A percentile compares a stretch with the other conserved stretches of the same genome.
phyloP scores from a whole-genome alignment of 2,888 invertebrate species.

The Drosophila koepferae region DNA sequence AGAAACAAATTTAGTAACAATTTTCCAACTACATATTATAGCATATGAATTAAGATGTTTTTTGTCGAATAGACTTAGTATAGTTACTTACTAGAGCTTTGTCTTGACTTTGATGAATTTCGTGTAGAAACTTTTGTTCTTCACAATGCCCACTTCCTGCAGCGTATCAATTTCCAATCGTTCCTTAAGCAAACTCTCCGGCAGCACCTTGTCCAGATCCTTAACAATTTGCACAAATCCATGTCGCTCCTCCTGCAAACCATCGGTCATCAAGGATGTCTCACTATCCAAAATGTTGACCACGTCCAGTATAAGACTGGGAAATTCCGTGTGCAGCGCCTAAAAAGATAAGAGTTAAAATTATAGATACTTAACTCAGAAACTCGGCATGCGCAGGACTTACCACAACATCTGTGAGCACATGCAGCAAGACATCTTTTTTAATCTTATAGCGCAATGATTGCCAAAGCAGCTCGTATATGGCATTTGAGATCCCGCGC shows the following conservation, averaged over 20 bases:
- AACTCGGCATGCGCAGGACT: conserved; percentile 1
- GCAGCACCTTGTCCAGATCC: conserved; percentile 92
- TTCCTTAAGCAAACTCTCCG: conserved; percentile 95
- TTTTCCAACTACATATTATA: no score
- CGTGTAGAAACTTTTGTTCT: conserved; percentile 95
- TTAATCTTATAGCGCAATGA: conserved; percentile 91
- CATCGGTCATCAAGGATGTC: conserved; percentile 87
- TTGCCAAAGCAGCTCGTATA: conserved; percentile 93
- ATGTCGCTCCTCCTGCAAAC: conserved; percentile 89
- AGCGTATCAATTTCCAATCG: conserved; percentile 96
- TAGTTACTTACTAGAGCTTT: conserved; percentile 94
- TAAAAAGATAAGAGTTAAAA: conserved; percentile 84
- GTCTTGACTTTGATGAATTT: conserved; percentile 99
- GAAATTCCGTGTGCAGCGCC: conserved; percentile 91
- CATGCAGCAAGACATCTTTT: conserved; percentile 91
- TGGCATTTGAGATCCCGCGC: conserved; percentile 89
- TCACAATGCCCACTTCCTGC: conserved; percentile 95
- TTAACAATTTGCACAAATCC: conserved; percentile 92
- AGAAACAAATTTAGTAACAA: no score
- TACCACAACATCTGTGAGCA: conserved; percentile 92
- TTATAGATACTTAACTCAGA: background rate
- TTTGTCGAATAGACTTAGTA: no score
- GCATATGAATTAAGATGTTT: background rate
- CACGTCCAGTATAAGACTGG: conserved; percentile 93
- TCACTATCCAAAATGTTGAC: conserved; percentile 94